Evolutionary conservation across 1,140 invertebrate genomes (phyloP).

Genomic region (Drosophila erecta): DNA sequence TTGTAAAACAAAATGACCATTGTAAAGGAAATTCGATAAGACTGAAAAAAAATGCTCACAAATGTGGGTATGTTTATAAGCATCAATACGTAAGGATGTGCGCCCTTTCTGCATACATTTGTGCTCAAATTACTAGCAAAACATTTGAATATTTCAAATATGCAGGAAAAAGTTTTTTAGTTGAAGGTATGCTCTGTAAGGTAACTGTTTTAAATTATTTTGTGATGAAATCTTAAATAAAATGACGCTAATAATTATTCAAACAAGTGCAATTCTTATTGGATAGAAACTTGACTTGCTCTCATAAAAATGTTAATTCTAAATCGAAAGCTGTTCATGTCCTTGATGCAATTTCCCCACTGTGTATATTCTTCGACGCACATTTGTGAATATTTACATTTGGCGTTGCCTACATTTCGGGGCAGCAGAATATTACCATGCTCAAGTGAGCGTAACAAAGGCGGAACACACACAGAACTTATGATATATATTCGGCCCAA

Average conservation of each 20-base stretch:
- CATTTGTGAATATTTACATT: constrained; percentile 30
- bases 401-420: constrained; percentile 32
- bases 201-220: too few relatives aligned
- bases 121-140: too few relatives aligned
- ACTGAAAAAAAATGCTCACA: constrained; percentile 8
- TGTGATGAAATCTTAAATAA: too few relatives aligned
- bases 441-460: constrained; percentile 46
- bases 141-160: neutral
- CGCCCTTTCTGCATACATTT: constrained; percentile 1
- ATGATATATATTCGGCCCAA: constrained; percentile 39
- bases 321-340: too few relatives aligned
- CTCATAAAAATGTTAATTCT: too few relatives aligned
- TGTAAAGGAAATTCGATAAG: constrained; percentile 8
- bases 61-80: neutral
- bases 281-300: too few relatives aligned
- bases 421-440: constrained; percentile 41
- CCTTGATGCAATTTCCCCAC: neutral
- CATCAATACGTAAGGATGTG: neutral
- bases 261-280: too few relatives aligned
- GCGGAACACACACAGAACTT: constrained; percentile 43
- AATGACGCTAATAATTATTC: too few relatives aligned
- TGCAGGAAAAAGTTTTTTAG: too few relatives aligned
- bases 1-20: constrained; percentile 36
- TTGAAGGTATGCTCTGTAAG: too few relatives aligned
- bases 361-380: neutral